Percentiles rank a stretch among this genome's conserved stretches.
phyloP scores from a whole-genome alignment of 2,113 vertebrate species.

The Oryzias celebensis region DNA sequence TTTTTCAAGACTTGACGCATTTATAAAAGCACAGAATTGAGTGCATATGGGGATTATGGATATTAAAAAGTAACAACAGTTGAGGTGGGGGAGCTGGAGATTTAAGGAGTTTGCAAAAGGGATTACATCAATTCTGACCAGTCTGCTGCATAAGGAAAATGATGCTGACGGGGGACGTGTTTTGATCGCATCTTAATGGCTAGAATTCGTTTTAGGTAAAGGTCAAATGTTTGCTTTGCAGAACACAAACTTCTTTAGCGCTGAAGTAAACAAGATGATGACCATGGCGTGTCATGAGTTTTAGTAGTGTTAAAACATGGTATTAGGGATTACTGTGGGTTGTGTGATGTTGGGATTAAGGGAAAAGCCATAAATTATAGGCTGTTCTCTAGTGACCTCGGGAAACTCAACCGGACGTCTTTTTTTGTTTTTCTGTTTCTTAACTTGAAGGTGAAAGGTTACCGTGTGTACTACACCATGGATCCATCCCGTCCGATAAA shows the following conservation, averaged over 20 bases:
- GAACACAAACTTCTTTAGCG: background rate
- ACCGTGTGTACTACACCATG: conserved; percentile 95
- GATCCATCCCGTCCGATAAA: conserved; percentile 89
- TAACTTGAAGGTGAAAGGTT: conserved; percentile 85
- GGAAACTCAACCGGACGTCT: background rate
- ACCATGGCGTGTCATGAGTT: conserved; percentile 29
- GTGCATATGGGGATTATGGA: conserved; percentile 58
- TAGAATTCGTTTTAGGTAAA: conserved; percentile 16
- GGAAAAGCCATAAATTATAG: conserved; percentile 23
- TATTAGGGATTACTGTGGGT: conserved; percentile 51
- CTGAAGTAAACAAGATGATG: conserved; percentile 13
- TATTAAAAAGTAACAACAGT: conserved; percentile 58
- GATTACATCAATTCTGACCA: conserved; percentile 44
- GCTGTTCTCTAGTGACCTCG: conserved; percentile 16
- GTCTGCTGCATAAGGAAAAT: conserved; percentile 37
- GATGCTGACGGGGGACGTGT: background rate
- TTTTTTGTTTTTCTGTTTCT: background rate
- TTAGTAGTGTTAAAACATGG: conserved; percentile 35
- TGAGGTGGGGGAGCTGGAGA: conserved; percentile 29
- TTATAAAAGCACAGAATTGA: conserved; percentile 53
- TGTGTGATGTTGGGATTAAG: conserved; percentile 43
- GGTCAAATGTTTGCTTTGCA: no score
- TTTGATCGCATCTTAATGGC: conserved; percentile 29
- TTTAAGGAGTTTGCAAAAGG: conserved; percentile 12
- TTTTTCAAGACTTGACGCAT: conserved; percentile 31